phyloP scores from a whole-genome alignment of 2,888 invertebrate genomes.

The Hoplodrina blanda region DNA sequence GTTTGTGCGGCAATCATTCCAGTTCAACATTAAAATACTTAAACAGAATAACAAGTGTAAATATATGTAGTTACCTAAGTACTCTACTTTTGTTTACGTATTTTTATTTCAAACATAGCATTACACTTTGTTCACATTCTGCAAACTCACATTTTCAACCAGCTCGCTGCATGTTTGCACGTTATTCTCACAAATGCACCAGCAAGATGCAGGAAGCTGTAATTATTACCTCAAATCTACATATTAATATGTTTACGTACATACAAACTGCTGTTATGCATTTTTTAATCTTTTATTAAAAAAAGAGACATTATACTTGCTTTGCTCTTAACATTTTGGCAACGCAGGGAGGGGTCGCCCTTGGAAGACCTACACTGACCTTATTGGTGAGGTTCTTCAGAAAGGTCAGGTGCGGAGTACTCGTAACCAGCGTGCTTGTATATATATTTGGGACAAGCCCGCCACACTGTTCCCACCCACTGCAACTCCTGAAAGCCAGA shows the following conservation, averaged over 20 bases:
- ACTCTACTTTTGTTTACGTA: neutral
- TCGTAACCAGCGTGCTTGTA: too few species aligned
- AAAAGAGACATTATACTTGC: neutral
- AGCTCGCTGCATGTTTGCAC: neutral
- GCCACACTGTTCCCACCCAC: too few species aligned
- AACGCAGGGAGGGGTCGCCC: too few species aligned
- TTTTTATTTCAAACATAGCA: conserved; percentile 4
- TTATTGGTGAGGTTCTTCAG: too few species aligned
- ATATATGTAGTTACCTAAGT: too few species aligned
- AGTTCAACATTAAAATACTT: neutral
- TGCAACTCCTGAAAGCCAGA: too few species aligned
- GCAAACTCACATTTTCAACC: neutral
- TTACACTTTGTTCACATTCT: conserved; percentile 12
- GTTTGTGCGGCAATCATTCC: neutral
- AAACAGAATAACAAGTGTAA: neutral
- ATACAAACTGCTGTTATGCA: neutral
- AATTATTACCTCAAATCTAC: conserved; percentile 3
- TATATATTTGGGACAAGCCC: too few species aligned
- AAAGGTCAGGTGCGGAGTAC: too few species aligned
- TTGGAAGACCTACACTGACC: too few species aligned
- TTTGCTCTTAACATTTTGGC: conserved; percentile 13
- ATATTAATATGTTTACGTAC: neutral
- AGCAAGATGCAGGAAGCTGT: conserved; percentile 7
- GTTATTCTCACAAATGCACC: neutral
- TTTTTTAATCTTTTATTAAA: neutral